Base-by-base conservation (phyloP, 2,797 vertebrate genomes). In the Protosalanx chinensis region DNA sequence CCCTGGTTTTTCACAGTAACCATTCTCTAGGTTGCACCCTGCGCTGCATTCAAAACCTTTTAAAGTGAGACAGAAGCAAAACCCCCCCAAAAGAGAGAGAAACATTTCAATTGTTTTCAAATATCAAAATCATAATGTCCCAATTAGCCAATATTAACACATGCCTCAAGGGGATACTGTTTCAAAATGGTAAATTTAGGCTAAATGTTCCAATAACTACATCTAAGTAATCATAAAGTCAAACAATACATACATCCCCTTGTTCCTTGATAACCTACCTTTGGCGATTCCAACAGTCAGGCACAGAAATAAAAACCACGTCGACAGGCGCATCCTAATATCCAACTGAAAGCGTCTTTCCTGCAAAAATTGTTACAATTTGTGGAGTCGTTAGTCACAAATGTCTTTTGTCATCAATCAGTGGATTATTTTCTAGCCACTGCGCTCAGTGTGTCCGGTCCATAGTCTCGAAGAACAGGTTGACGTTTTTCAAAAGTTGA, bases 1-100 rank as follows among this genome's bases (percentile, higher is more conserved):
- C 78, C 90, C 93, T 61, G 92, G 88, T 82, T 90, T 89, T 76
- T 94, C 94, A 88, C 96, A 99, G 87, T 95, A 92, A 78, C 96
- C 95, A 80, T 94, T 94, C 78, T 92, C 84, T 73, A 91, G 89
- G 85, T 93, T 93, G 81, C 97, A 99, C 74, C 91, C 89, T 18
- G 86, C 85, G 64, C 78, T 89, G 86, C 97, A 98, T 64, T 88
- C 93, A 90, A 92, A 80, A 7, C 92, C 95, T 97, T 78, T 60
- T 67, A 64, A 76, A 13, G 64, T 4, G 5, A 29, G 49, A 59
- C 67, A 59, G 27, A 58, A 16, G 29, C 23, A 82, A 49, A 6
- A 58, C 16, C 16, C n/a, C n/a, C n/a, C n/a, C n/a, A n/a, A n/a
- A n/a, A 64, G 20, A 30, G n/a, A 64, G 23, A 16, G 15, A n/a